Percentiles rank a stretch among this genome's conserved stretches.
These are phyloP conservation scores for Thereva unica DNA, from an alignment of 2,888 invertebrate genomes.

Conservation along the genomic window DNA sequence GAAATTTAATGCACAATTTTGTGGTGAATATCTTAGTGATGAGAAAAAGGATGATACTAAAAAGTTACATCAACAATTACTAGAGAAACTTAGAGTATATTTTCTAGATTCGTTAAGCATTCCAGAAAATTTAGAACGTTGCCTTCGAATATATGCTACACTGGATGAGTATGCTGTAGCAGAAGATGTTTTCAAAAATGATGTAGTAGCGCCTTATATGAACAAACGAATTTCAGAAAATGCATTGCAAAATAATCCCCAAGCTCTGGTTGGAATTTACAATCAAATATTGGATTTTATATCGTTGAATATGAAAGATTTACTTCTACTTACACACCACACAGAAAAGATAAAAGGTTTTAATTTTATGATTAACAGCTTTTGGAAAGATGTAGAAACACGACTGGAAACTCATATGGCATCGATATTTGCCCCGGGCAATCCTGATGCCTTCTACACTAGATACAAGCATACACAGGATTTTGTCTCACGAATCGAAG, in stretches of 20 bases:
- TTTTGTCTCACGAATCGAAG: slow-evolving; percentile 74
- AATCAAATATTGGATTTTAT: slow-evolving; percentile 72
- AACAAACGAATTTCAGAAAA: slow-evolving; percentile 73
- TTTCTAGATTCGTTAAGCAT: slow-evolving; percentile 52
- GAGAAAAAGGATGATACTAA: slow-evolving; percentile 45
- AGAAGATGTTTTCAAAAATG: slow-evolving; percentile 70
- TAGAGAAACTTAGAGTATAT: slow-evolving; percentile 50
- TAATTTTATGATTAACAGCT: slow-evolving; percentile 81
- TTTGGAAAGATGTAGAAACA: slow-evolving; percentile 84
- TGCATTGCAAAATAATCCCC: slow-evolving; percentile 64
- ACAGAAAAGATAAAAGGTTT: slow-evolving; percentile 64
- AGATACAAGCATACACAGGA: slow-evolving; percentile 78
- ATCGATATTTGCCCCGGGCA: slow-evolving; percentile 88
- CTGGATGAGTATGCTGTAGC: slow-evolving; percentile 61
- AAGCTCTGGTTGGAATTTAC: slow-evolving; percentile 74
- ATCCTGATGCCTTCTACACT: slow-evolving; percentile 84
- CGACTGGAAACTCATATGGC: slow-evolving; percentile 79
- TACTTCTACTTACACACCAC: slow-evolving; percentile 61
- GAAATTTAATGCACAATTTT: slow-evolving; percentile 54
- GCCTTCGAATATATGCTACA: slow-evolving; percentile 55
- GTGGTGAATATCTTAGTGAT: slow-evolving; percentile 47
- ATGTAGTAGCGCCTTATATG: slow-evolving; percentile 70
- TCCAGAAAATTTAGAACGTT: slow-evolving; percentile 57
- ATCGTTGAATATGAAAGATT: slow-evolving; percentile 67
- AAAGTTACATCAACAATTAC: slow-evolving; percentile 49